Percentiles rank a stretch among this genome's conserved stretches.
phyloP scores from a whole-genome alignment of 2,888 invertebrate species.

The Girardia tigrina region DNA sequence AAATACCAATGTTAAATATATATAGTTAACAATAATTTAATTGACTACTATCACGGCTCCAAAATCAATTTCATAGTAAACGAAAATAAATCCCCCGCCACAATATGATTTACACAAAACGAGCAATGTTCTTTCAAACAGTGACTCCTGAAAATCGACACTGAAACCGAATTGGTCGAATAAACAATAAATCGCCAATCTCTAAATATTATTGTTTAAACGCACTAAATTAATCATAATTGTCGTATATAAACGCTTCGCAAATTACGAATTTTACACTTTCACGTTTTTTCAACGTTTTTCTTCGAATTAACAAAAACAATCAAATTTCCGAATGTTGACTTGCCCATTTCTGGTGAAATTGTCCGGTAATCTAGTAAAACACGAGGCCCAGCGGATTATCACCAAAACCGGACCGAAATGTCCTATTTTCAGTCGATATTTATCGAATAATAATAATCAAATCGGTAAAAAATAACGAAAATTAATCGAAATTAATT shows the following conservation, averaged over 20 bases:
- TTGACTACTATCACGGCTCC: no score
- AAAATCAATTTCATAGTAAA: no score
- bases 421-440: background rate
- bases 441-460: background rate
- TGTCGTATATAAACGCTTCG: background rate
- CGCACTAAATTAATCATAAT: background rate
- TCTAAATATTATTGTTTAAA: background rate
- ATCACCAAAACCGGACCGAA: background rate
- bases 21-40: no score
- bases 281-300: background rate
- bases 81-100: no score
- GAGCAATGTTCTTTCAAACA: background rate
- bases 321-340: background rate
- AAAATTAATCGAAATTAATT: no score
- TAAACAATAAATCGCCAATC: no score
- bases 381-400: background rate
- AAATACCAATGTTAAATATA: no score
- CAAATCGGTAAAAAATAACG: no score
- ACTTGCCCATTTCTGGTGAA: background rate
- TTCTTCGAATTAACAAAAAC: no score
- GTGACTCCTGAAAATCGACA: background rate
- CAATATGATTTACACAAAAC: no score
- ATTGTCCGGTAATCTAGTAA: background rate
- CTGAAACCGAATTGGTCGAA: background rate
- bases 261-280: background rate